phyloP scores from a whole-genome alignment of 1,140 invertebrate genomes.

The Drosophila quadrilineata region DNA sequence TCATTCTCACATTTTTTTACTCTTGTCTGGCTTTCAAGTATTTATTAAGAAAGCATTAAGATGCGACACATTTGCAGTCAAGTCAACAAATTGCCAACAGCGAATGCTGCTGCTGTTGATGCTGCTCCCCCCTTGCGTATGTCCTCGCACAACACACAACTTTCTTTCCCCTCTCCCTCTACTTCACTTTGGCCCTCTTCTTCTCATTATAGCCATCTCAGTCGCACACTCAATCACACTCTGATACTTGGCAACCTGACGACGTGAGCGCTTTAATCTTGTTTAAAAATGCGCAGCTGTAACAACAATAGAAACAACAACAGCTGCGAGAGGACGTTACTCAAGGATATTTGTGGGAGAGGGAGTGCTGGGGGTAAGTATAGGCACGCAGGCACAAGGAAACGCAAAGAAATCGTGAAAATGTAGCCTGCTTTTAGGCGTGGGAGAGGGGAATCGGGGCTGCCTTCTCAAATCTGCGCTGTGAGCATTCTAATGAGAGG shows the following conservation, averaged over 20 bases:
- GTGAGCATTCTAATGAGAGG: slow-evolving; percentile 75
- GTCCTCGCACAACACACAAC: slow-evolving; percentile 18
- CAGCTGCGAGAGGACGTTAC: slow-evolving; percentile 28
- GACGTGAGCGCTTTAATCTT: slow-evolving; percentile 74
- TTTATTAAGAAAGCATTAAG: slow-evolving; percentile 71
- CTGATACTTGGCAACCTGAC: slow-evolving; percentile 49
- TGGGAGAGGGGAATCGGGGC: too few relatives aligned
- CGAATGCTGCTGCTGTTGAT: slow-evolving; percentile 25
- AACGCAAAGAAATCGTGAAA: slow-evolving; percentile 6
- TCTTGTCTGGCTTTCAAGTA: slow-evolving; percentile 39
- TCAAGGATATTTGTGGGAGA: too few relatives aligned
- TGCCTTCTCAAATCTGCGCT: slow-evolving; percentile 68
- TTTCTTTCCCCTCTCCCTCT: slow-evolving; percentile 10
- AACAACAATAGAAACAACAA: slow-evolving; percentile 21
- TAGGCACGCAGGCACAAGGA: slow-evolving; percentile 3
- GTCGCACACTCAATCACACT: slow-evolving; percentile 9
- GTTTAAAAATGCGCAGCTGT: slow-evolving; percentile 76
- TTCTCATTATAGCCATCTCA: not conserved
- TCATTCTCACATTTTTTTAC: not conserved
- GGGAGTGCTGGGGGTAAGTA: slow-evolving; percentile 1
- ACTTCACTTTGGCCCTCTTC: not conserved
- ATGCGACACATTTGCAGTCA: slow-evolving; percentile 74
- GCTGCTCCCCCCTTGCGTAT: slow-evolving; percentile 2
- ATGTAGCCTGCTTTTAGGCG: slow-evolving; percentile 64
- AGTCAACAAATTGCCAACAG: slow-evolving; percentile 75